Evolutionary conservation across 2,888 invertebrate species (phyloP), one percentile per base, ranked within the genome.

Genomic region (Horisme vitalbata): DNA sequence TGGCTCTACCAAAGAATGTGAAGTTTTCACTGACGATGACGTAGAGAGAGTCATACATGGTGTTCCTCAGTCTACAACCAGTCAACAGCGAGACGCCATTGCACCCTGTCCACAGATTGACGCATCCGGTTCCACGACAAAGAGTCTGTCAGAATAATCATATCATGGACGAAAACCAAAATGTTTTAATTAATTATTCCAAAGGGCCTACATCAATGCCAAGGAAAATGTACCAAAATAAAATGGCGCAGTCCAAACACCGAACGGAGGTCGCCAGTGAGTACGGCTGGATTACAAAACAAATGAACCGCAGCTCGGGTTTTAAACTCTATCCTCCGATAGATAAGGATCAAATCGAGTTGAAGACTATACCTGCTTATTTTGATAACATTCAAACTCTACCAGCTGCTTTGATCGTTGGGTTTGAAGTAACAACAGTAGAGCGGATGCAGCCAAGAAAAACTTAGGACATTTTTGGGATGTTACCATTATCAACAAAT

Each of bases 171-270:
- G n/a, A n/a, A n/a, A n/a, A n/a, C n/a, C n/a, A n/a, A n/a, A n/a
- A n/a, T n/a, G n/a, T n/a, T n/a, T n/a, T n/a, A n/a, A n/a, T 6
- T 38, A 15, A 35, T 24, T 23, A 44, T 34, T 33, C 20, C 10
- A 32, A 27, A 37, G 18, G 49, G 33, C 50, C 39, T 13, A 35
- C 39, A 13, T 27, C 55, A 57, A 31, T 57, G 57, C 52, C 57
- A 57, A 57, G 52, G 52, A 39, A 57, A 51, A 41, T 21, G 32
- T 51, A 49, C 46, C 49, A 47, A 55, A 58, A 53, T 55, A 52
- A 46, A 55, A 28, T 45, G 23, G 41, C 33, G 26, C 36, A 31
- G 44, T 41, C 50, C 43, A 50, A 54, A 48, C 57, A 52, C 30
- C n/a, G 18, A 44, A 36, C 43, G 44, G 51, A 58, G 57, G 57